Percentiles rank a stretch among this genome's conserved stretches.
Conservation (phyloP, 2,888 invertebrate genomes). For the Psylliodes chrysocephalus region DNA sequence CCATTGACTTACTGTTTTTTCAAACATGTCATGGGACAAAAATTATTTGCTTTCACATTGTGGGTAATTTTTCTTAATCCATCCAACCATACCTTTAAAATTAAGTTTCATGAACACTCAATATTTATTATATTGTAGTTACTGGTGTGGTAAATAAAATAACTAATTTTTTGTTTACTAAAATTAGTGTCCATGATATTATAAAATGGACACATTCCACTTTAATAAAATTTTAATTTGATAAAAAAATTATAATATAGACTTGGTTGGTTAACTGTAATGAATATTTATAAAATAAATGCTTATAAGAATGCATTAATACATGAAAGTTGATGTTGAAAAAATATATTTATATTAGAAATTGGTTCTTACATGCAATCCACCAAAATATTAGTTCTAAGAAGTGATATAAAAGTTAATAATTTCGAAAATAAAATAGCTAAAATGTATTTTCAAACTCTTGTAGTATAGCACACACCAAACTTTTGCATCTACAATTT, state of each 20-base stretch:
- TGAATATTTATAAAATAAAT: too few species aligned
- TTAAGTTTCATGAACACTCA: constrained; percentile 20
- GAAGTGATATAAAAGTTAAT: not conserved
- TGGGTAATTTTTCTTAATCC: constrained; percentile 94
- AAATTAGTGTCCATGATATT: not conserved
- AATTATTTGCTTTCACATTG: constrained; percentile 99
- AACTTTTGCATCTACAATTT: not conserved
- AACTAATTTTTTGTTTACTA: not conserved
- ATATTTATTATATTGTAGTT: not conserved
- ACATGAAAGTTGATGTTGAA: too few species aligned
- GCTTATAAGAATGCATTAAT: too few species aligned
- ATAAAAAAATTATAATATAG: not conserved
- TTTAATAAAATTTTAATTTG: not conserved
- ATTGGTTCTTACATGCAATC: constrained; percentile 18
- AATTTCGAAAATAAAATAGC: not conserved
- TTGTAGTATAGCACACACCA: constrained; percentile 9
- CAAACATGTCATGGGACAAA: constrained; percentile 98
- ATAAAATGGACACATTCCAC: too few species aligned
- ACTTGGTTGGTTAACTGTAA: not conserved
- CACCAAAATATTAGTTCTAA: constrained; percentile 10
- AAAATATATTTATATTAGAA: not conserved
- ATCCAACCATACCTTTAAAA: constrained; percentile 92
- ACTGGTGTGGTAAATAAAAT: not conserved
- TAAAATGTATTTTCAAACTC: not conserved
- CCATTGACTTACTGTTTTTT: constrained; percentile 95